A percentile compares a stretch with the other conserved stretches of the same genome.
Evolutionary conservation across 2,797 vertebrate species (phyloP).

Genomic region (Argentina silus): DNA sequence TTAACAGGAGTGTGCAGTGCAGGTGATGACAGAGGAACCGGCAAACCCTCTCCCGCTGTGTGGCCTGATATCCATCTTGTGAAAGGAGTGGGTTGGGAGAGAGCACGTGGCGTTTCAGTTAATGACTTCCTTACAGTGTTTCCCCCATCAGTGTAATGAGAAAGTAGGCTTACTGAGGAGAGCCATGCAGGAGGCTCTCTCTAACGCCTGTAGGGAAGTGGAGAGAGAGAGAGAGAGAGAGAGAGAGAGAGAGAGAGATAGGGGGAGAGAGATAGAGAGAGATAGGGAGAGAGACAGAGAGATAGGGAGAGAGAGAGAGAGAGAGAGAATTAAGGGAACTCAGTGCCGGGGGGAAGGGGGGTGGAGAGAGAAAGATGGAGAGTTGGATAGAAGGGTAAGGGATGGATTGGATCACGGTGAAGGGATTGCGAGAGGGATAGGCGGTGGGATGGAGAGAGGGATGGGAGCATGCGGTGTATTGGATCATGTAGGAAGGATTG

Average conservation of each 20-base stretch:
- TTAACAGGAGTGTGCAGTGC: background rate
- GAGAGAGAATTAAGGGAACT: background rate
- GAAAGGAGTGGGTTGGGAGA: background rate
- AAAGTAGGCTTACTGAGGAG: conserved; percentile 33
- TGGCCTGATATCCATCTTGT: background rate
- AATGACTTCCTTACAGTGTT: conserved; percentile 52
- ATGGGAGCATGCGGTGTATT: background rate
- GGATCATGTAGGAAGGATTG: no score
- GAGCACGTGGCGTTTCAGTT: conserved; percentile 43
- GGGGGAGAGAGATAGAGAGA: background rate
- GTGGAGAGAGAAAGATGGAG: background rate
- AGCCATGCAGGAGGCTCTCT: conserved; percentile 33
- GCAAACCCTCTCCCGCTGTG: background rate
- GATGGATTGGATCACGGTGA: background rate
- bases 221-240: no score
- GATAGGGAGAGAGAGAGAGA: no score
- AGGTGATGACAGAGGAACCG: background rate
- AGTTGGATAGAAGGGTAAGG: background rate
- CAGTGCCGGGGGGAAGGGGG: background rate
- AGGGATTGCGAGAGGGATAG: background rate
- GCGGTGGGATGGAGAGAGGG: background rate
- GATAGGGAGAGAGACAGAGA: background rate
- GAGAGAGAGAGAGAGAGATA: background rate
- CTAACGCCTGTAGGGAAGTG: conserved; percentile 40
- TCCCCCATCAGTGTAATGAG: conserved; percentile 61